Percentiles rank a stretch among this genome's conserved stretches.
These are phyloP conservation scores for Drosophila silvestris DNA, from an alignment of 2,888 invertebrate genomes.

Conservation along the genomic window DNA sequence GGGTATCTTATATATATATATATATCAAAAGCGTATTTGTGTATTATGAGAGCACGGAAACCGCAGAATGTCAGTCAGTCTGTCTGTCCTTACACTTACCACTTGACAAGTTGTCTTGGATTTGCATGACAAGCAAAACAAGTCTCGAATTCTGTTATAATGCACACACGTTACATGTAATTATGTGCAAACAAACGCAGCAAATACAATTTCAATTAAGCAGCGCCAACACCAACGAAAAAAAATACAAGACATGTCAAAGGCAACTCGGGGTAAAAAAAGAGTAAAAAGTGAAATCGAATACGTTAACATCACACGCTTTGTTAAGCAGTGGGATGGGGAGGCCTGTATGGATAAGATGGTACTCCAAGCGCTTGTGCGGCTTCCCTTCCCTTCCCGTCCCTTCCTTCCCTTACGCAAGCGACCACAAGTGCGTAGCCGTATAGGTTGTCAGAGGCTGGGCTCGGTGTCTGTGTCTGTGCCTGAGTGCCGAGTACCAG, in stretches of 20 bases:
- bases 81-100: background rate
- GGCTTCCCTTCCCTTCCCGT: conserved; percentile 70
- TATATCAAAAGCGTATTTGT: background rate
- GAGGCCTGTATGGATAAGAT: conserved; percentile 23
- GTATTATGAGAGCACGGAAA: conserved; percentile 18
- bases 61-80: conserved; percentile 5
- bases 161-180: conserved; percentile 52
- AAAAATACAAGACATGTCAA: conserved; percentile 19
- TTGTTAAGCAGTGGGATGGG: conserved; percentile 51
- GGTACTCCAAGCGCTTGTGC: conserved; percentile 51
- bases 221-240: conserved; percentile 17
- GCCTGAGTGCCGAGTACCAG: conserved; percentile 51
- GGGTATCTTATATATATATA: background rate
- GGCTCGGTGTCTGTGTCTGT: conserved; percentile 20
- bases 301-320: conserved; percentile 70
- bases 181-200: conserved; percentile 75
- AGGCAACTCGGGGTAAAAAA: conserved; percentile 9
- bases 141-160: conserved; percentile 41
- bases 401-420: conserved; percentile 13
- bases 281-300: conserved; percentile 70
- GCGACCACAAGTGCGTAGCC: conserved; percentile 67
- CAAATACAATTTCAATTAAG: conserved; percentile 77
- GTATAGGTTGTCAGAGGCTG: conserved; percentile 35
- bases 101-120: conserved; percentile 33
- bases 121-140: conserved; percentile 58